A percentile compares a stretch with the other conserved stretches of the same genome.
These are phyloP conservation scores for Umimayanthus chanpuru DNA, from an alignment of 92 coral and sea anemone genomes.

Conservation along the genomic window DNA sequence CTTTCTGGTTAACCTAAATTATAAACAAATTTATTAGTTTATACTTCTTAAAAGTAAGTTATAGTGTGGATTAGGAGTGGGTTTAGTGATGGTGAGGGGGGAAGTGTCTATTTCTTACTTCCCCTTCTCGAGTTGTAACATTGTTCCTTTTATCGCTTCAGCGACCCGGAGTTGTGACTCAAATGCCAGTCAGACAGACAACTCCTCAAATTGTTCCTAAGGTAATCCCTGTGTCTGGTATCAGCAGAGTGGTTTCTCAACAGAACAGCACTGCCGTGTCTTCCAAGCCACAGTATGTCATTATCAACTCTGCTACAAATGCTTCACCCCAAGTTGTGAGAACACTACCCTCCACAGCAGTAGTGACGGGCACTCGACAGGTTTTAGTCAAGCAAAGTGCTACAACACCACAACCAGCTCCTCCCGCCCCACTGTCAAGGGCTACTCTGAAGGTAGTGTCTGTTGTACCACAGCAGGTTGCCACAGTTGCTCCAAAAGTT, in stretches of 20 bases:
- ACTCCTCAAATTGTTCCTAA: constrained; percentile 58
- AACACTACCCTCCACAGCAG: constrained; percentile 32
- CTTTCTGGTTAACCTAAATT: too few species aligned
- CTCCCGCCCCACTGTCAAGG: background rate
- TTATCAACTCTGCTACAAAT: constrained; percentile 32
- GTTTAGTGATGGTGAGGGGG: too few species aligned
- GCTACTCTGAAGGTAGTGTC: constrained; percentile 1
- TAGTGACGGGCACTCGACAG: constrained; percentile 10
- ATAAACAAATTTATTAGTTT: too few species aligned
- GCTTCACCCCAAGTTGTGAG: constrained; percentile 29
- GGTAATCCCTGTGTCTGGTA: constrained; percentile 53
- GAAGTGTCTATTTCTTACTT: too few species aligned
- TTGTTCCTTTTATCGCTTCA: background rate
- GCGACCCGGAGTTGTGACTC: background rate
- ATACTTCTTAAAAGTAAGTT: too few species aligned
- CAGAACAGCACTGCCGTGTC: constrained; percentile 2
- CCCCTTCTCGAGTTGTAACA: background rate
- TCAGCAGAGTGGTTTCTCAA: background rate
- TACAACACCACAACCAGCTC: background rate
- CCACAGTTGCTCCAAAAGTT: constrained; percentile 30
- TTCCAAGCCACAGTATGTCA: constrained; percentile 13
- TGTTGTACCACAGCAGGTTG: constrained; percentile 40
- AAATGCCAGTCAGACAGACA: constrained; percentile 27
- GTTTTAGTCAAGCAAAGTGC: constrained; percentile 26
- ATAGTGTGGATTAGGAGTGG: too few species aligned